phyloP scores from a whole-genome alignment of 1,140 invertebrate genomes.

The Drosophila gunungcola region DNA sequence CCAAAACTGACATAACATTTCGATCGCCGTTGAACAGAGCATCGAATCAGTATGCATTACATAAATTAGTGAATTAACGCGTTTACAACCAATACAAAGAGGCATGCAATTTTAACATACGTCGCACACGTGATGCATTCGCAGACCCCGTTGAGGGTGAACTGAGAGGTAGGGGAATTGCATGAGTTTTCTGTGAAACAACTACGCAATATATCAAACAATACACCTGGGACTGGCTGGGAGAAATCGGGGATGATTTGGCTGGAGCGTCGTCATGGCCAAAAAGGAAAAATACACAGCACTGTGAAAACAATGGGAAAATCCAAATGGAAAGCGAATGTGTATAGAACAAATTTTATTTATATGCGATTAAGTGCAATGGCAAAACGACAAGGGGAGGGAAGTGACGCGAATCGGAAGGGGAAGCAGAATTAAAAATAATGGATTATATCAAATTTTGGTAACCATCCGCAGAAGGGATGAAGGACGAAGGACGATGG shows the following conservation, averaged over 20 bases:
- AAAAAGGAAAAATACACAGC: slow-evolving; percentile 34
- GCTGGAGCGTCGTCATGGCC: slow-evolving; percentile 42
- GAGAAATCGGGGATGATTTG: slow-evolving; percentile 62
- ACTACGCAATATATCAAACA: slow-evolving; percentile 80
- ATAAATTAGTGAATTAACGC: slow-evolving; percentile 52
- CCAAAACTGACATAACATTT: background rate
- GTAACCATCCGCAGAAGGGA: slow-evolving; percentile 32
- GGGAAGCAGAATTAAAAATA: slow-evolving; percentile 61
- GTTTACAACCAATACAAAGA: slow-evolving; percentile 34
- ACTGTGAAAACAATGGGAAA: slow-evolving; percentile 65
- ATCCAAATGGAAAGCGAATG: slow-evolving; percentile 58
- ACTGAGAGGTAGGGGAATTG: background rate
- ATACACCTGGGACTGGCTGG: slow-evolving; percentile 72
- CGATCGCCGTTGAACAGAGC: slow-evolving; percentile 33
- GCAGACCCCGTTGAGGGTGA: slow-evolving; percentile 24
- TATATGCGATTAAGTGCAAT: slow-evolving; percentile 74
- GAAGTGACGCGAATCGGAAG: slow-evolving; percentile 13
- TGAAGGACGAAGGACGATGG: slow-evolving; percentile 1
- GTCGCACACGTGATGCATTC: slow-evolving; percentile 76
- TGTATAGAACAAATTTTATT: slow-evolving; percentile 61
- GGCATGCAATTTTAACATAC: slow-evolving; percentile 68
- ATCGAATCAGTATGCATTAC: slow-evolving; percentile 69
- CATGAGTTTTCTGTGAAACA: slow-evolving; percentile 50
- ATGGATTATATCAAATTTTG: slow-evolving; percentile 76
- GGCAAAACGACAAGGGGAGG: slow-evolving; percentile 23